phyloP scores from a whole-genome alignment of 92 coral and sea anemone species.

The Palythoa grandiflora region DNA sequence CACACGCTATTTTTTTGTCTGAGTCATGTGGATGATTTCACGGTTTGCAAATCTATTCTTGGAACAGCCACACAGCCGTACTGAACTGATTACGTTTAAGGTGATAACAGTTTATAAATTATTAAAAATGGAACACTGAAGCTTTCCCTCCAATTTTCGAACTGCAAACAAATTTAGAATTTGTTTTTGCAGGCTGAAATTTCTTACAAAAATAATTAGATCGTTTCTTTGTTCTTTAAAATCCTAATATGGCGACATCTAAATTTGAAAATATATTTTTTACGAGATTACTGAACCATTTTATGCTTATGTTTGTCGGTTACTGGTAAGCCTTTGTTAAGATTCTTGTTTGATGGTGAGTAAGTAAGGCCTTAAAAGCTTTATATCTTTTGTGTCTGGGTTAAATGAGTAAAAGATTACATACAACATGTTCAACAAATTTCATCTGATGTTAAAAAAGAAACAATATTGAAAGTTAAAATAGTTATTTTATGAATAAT shows the following conservation, averaged over 20 bases:
- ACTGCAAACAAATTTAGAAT: neutral
- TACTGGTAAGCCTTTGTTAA: neutral
- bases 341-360: neutral
- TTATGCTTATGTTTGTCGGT: neutral
- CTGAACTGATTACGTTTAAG: neutral
- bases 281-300: neutral
- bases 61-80: neutral
- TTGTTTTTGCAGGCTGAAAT: slow-evolving; percentile 2
- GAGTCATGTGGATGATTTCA: too few relatives aligned
- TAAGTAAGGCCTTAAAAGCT: too few relatives aligned
- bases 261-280: neutral
- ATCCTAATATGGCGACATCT: slow-evolving; percentile 23
- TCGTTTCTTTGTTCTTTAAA: slow-evolving; percentile 9
- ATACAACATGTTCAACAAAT: too few relatives aligned
- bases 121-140: slow-evolving; percentile 20
- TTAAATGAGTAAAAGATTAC: too few relatives aligned
- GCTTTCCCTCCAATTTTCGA: neutral
- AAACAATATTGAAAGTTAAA: too few relatives aligned
- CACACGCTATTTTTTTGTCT: too few relatives aligned
- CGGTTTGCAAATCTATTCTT: neutral
- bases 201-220: slow-evolving; percentile 32
- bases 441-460: too few relatives aligned
- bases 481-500: too few relatives aligned
- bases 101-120: neutral
- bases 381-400: too few relatives aligned